A percentile compares a stretch with the other conserved stretches of the same genome.
Conservation (phyloP, 2,888 invertebrate species). For the Amblyjoppa proteus region DNA sequence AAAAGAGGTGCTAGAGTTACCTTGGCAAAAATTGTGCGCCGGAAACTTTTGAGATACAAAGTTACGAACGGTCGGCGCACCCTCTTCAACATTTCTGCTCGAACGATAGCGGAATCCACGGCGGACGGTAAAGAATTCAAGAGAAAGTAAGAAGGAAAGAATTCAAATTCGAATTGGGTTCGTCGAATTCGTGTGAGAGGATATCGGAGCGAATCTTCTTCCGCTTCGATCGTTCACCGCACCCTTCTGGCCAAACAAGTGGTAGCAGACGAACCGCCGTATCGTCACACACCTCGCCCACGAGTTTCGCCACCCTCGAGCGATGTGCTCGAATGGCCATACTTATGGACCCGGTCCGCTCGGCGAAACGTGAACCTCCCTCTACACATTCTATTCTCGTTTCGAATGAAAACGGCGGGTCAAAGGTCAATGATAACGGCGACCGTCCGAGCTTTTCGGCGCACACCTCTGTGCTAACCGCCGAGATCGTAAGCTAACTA, state of each 20-base stretch:
- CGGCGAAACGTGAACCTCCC: not conserved
- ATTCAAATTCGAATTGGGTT: not conserved
- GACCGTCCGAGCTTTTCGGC: not conserved
- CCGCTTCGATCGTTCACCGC: conserved; percentile 28
- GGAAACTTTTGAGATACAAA: not conserved
- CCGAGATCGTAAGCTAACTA: too few relatives aligned
- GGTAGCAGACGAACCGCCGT: not conserved
- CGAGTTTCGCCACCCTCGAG: not conserved
- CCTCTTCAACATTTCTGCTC: not conserved
- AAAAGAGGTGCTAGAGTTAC: not conserved
- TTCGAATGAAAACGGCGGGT: conserved; percentile 7
- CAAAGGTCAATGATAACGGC: conserved; percentile 6
- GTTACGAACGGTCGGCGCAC: not conserved
- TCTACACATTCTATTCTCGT: not conserved
- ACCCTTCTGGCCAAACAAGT: conserved; percentile 29
- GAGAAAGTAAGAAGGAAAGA: not conserved
- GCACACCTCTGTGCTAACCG: not conserved
- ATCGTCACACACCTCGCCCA: not conserved
- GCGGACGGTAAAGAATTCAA: not conserved
- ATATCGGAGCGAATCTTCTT: conserved; percentile 9
- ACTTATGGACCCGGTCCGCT: conserved; percentile 16
- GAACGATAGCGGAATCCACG: not conserved
- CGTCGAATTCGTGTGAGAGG: not conserved
- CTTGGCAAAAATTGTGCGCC: not conserved
- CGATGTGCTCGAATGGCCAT: conserved; percentile 15